Evolutionary conservation across 1,140 invertebrate genomes (phyloP).

Genomic region (Aphaenogaster rudis): DNA sequence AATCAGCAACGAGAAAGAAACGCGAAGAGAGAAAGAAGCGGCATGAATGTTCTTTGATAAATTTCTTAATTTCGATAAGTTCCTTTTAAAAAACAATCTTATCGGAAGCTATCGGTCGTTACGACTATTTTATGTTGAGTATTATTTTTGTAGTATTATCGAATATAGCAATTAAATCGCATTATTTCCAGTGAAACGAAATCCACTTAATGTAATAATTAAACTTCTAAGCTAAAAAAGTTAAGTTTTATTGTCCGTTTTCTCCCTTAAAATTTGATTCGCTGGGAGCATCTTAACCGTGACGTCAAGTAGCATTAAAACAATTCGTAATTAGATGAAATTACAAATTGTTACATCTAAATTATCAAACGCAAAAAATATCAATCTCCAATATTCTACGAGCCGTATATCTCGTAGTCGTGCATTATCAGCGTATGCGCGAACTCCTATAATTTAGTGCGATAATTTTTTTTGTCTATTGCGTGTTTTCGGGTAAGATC

Average conservation of each 20-base stretch:
- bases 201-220: not conserved
- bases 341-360: not conserved
- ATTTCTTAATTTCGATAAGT: not conserved
- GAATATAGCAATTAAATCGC: not conserved
- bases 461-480: constrained; percentile 27
- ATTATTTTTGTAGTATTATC: constrained; percentile 56
- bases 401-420: constrained; percentile 41
- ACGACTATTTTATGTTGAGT: constrained; percentile 26
- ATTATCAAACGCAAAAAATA: not conserved
- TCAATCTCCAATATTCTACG: constrained; percentile 16
- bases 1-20: not conserved
- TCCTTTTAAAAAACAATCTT: too few species aligned
- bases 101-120: not conserved
- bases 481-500: constrained; percentile 37
- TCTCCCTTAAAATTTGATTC: constrained; percentile 13
- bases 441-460: constrained; percentile 20
- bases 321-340: not conserved
- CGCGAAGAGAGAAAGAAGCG: too few species aligned
- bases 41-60: not conserved
- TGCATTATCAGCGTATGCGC: constrained; percentile 51
- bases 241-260: not conserved
- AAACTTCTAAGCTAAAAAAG: not conserved
- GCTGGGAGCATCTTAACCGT: not conserved
- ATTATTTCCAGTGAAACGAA: not conserved
- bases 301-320: not conserved